Percentiles rank a stretch among this genome's conserved stretches.
These are phyloP conservation scores for Xestia sexstrigata DNA, from an alignment of 2,888 invertebrate species.

Conservation along the genomic window DNA sequence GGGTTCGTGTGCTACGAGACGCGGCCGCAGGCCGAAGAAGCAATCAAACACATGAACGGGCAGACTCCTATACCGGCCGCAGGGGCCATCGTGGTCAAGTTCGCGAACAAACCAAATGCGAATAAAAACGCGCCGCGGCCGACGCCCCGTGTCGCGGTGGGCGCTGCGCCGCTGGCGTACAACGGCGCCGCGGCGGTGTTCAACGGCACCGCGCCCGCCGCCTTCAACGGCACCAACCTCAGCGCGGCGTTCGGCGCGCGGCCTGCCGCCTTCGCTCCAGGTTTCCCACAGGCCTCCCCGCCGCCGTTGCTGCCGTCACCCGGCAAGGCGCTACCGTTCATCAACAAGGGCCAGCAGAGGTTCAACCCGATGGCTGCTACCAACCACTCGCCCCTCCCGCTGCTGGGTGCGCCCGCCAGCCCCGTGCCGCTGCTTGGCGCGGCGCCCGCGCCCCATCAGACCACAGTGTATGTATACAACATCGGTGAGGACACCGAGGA, in stretches of 20 bases:
- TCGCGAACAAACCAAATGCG: slow-evolving; percentile 88
- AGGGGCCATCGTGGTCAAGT: slow-evolving; percentile 87
- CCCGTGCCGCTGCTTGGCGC: slow-evolving; percentile 85
- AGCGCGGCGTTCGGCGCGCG: slow-evolving; percentile 85
- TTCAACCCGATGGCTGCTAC: slow-evolving; percentile 89
- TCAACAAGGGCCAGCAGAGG: slow-evolving; percentile 89
- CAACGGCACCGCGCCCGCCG: slow-evolving; percentile 81
- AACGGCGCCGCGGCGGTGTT: slow-evolving; percentile 85
- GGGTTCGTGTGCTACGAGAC: slow-evolving; percentile 89
- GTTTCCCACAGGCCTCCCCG: slow-evolving; percentile 86
- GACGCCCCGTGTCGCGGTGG: slow-evolving; percentile 79
- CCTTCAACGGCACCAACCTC: slow-evolving; percentile 84
- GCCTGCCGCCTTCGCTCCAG: slow-evolving; percentile 82
- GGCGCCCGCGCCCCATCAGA: slow-evolving; percentile 85
- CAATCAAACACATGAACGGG: slow-evolving; percentile 87
- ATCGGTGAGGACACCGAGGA: slow-evolving; percentile 89
- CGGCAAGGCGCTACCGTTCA: slow-evolving; percentile 89
- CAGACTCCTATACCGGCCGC: slow-evolving; percentile 85
- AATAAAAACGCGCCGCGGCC: slow-evolving; percentile 85
- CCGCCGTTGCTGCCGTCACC: slow-evolving; percentile 88
- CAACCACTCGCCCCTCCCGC: slow-evolving; percentile 86
- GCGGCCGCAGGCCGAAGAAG: slow-evolving; percentile 87
- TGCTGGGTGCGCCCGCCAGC: slow-evolving; percentile 86
- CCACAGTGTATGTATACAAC: slow-evolving; percentile 90
- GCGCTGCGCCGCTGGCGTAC: slow-evolving; percentile 81